Evolutionary conservation across 2,888 invertebrate species (phyloP).

Genomic region (Cyaniris semiargus): DNA sequence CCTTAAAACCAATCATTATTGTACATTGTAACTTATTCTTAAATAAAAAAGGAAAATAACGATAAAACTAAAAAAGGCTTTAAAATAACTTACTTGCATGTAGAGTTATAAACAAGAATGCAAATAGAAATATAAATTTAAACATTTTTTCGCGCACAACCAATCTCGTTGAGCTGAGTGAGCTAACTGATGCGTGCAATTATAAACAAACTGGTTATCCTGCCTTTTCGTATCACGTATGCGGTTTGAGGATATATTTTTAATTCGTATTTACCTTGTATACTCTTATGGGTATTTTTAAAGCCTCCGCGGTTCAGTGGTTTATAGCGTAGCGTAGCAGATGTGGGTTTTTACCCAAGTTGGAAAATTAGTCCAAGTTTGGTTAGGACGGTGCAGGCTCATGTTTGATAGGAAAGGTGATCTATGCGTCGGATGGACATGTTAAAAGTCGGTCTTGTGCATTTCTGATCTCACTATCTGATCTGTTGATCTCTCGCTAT

Average conservation of each 20-base stretch:
- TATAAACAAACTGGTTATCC: not conserved
- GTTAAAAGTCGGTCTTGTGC: too few relatives aligned
- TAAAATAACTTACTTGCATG: constrained; percentile 7
- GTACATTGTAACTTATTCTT: too few relatives aligned
- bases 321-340: not conserved
- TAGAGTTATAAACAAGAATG: not conserved
- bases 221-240: not conserved
- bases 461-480: too few relatives aligned
- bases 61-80: too few relatives aligned
- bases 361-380: not conserved
- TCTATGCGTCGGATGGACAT: too few relatives aligned
- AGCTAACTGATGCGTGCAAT: not conserved
- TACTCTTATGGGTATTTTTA: not conserved
- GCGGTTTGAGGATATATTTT: not conserved
- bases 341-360: not conserved
- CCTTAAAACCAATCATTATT: not conserved
- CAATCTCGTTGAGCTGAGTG: not conserved
- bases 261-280: not conserved
- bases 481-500: too few relatives aligned
- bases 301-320: not conserved
- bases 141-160: not conserved
- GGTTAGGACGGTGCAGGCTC: not conserved
- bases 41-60: too few relatives aligned
- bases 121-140: not conserved
- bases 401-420: not conserved